A percentile compares a stretch with the other conserved stretches of the same genome.
phyloP scores from a whole-genome alignment of 1,140 invertebrate species.

The Glossosoma conforme region DNA sequence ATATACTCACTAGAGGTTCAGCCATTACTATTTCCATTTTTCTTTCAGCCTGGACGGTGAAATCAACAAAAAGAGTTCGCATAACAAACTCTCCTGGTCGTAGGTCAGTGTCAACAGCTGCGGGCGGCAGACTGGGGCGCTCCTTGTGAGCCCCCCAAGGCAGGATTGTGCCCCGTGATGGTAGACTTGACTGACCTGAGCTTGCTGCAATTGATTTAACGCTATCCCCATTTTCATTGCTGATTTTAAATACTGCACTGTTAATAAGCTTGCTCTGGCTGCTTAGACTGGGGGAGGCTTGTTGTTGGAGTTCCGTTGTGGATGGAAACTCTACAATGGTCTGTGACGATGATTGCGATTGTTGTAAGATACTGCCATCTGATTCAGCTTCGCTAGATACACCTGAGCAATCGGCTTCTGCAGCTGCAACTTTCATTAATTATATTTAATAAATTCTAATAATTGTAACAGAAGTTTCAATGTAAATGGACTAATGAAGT shows the following conservation, averaged over 20 bases:
- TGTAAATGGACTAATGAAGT: too few species aligned
- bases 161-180: slow-evolving; percentile 50
- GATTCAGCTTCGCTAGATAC: slow-evolving; percentile 16
- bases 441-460: too few species aligned
- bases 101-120: slow-evolving; percentile 59
- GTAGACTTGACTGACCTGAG: not conserved
- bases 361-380: slow-evolving; percentile 4
- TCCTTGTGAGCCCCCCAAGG: slow-evolving; percentile 81
- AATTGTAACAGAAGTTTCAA: too few species aligned
- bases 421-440: too few species aligned
- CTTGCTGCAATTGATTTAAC: not conserved
- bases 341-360: not conserved
- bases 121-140: slow-evolving; percentile 54
- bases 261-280: not conserved
- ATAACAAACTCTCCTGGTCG: slow-evolving; percentile 92
- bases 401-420: slow-evolving; percentile 6
- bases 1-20: slow-evolving; percentile 68
- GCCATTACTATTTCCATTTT: slow-evolving; percentile 94
- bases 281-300: not conserved
- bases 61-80: slow-evolving; percentile 89
- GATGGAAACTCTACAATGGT: slow-evolving; percentile 1
- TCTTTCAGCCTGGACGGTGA: slow-evolving; percentile 85
- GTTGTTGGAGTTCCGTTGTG: not conserved
- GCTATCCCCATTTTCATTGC: not conserved
- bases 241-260: not conserved